Base-by-base conservation (phyloP, 2,888 invertebrate genomes). In the Platycnemis pennipes region DNA sequence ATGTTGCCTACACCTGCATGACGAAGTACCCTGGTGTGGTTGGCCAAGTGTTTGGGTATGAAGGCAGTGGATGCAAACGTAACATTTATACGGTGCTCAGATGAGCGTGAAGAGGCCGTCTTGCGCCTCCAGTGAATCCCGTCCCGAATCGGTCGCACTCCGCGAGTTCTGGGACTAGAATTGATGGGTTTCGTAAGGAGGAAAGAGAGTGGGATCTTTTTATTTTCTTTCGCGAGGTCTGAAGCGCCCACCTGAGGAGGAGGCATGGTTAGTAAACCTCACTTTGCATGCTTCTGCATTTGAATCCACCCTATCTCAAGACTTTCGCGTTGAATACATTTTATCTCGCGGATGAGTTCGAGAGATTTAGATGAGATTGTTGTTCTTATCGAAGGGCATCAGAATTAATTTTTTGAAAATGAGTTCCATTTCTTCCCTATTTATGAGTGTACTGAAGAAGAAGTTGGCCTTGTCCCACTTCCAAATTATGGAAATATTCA, bases 1-100 rank as follows among this genome's bases (percentile, higher is more conserved):
- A 22, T 89, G 19, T 22, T 89, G 56, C 37, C 56, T 56, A 89
- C 89, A 89, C 89, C 89, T 89, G 89, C 89, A 56, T 89, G 89
- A 89, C 89, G 89, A 56, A 46, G 89, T 19, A 37, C n/a, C n/a
- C 63, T 8, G 63, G n/a, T n/a, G 3, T 26, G 63, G 22, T 63
- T n/a, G 26, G 26, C 63, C 26, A 63, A 63, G 63, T 63, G 63
- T 63, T 63, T n/a, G 63, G 63, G 63, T 26, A 26, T 26, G 63
- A 63, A 26, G 63, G 26, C 4, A 26, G n/a, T 63, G 63, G 63
- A 26, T 63, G n/a, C 26, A 1, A 63, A 63, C 26, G 63, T n/a
- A 63, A 22, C n/a, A 2, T n/a, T n/a, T n/a, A 63, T n/a, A 4
- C 63, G 63, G 26, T 63, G 63, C 8, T 63, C 26, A n/a, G 63